These are phyloP conservation scores for Amiota minor DNA, from an alignment of 2,888 invertebrate species.

Conservation along the genomic window DNA sequence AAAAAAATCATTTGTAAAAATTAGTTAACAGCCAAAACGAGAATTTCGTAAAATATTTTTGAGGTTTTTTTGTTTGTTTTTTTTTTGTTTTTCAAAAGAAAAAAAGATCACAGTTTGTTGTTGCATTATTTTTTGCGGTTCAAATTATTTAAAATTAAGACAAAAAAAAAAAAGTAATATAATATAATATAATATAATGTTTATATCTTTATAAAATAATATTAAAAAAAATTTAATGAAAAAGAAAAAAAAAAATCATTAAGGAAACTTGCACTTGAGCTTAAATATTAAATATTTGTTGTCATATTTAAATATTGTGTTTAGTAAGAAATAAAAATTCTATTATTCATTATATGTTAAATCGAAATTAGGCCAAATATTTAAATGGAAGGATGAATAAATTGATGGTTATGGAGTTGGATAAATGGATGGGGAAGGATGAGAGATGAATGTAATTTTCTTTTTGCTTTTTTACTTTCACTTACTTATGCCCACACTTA, in stretches of 20 bases:
- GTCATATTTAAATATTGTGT: no score
- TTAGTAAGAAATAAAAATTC: no score
- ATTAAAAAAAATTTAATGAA: slow-evolving; percentile 24
- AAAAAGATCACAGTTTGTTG: slow-evolving; percentile 71
- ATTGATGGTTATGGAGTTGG: no score
- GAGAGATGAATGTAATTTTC: not conserved
- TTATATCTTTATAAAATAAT: slow-evolving; percentile 38
- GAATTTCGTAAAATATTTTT: slow-evolving; percentile 60
- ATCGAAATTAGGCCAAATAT: no score
- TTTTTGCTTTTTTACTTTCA: not conserved
- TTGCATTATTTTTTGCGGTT: slow-evolving; percentile 64
- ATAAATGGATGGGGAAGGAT: no score
- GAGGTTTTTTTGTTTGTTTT: slow-evolving; percentile 49
- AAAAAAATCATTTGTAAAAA: slow-evolving; percentile 44
- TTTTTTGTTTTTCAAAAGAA: slow-evolving; percentile 54
- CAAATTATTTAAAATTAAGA: slow-evolving; percentile 43
- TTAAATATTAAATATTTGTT: not conserved
- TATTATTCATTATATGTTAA: no score
- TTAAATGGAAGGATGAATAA: no score
- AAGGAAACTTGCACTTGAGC: slow-evolving; percentile 19
- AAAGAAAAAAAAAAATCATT: slow-evolving; percentile 18
- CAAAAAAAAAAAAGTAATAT: slow-evolving; percentile 31
- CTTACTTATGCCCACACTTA: no score
- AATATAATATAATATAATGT: slow-evolving; percentile 14
- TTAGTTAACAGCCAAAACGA: slow-evolving; percentile 54